Evolutionary conservation across 2,113 vertebrate species (phyloP), one percentile per base, ranked within the genome.

Genomic region (Pachycephala philippinensis): DNA sequence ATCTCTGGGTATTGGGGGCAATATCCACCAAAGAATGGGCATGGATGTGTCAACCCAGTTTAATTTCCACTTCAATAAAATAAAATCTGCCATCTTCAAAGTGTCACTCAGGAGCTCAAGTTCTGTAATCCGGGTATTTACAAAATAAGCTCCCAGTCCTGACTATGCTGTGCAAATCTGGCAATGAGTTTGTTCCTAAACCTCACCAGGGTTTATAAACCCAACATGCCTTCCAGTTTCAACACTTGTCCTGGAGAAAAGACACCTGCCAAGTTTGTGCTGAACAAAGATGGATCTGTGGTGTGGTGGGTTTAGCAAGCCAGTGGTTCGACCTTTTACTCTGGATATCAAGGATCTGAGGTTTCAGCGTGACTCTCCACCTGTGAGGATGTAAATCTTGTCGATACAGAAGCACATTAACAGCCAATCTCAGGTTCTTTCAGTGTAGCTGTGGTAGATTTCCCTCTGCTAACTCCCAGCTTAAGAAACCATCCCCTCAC

Each of bases 331-430:
- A 77, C 33, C 45, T 63, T 40, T 91, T 61, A 47, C 7, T 80
- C 11, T 39, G 42, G 30, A 4, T 52, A 45, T 31, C 24, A 85
- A 63, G 76, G 30, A 50, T 6, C 5, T 22, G 66, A 83, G 42
- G 52, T 33, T 52, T 81, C 30, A 64, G 28, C 2, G 8, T 0
- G 3, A 50, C n/a, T 66, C n/a, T 44, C 59, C 14, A 28, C 19
- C 39, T 47, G 10, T 3, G 20, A 61, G 16, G 30, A 66, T 15
- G n/a, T 20, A 13, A 69, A 65, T 79, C 17, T 33, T 39, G 21
- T 28, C 0, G 0, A 37, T 63, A 3, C 3, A 13, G 31, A 35
- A 31, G 19, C 8, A 28, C 3, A 10, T 26, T 30, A 83, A 42
- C 19, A 17, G 40, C 33, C 50, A 80, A 30, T 21, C 18, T 57